A percentile compares a stretch with the other conserved stretches of the same genome.
Conservation (phyloP, 2,888 invertebrate species). For the Amiota communis region DNA sequence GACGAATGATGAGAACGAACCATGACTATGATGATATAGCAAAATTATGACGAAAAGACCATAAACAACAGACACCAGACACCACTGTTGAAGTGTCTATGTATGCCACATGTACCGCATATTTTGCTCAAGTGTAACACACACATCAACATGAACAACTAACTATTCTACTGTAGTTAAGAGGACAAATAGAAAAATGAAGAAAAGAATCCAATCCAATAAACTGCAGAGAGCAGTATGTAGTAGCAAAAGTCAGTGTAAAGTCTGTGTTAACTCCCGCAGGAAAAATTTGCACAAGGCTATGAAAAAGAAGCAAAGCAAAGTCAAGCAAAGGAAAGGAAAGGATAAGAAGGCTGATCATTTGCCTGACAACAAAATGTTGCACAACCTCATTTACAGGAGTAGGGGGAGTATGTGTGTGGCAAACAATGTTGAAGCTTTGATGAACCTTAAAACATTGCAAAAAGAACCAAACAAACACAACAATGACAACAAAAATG, state of each 20-base stretch:
- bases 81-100: too few species aligned
- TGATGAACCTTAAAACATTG: conserved; percentile 62
- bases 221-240: background rate
- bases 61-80: conserved; percentile 59
- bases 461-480: conserved; percentile 41
- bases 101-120: conserved; percentile 12
- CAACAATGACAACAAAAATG: conserved; percentile 30
- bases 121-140: background rate
- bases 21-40: conserved; percentile 20
- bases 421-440: conserved; percentile 65
- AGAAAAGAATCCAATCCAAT: background rate
- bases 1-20: conserved; percentile 52
- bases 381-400: conserved; percentile 42
- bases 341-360: background rate
- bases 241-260: conserved; percentile 23
- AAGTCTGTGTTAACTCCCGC: conserved; percentile 55
- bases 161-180: conserved; percentile 27
- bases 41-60: conserved; percentile 44
- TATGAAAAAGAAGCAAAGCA: conserved; percentile 49
- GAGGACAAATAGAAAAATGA: conserved; percentile 4
- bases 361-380: background rate
- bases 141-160: conserved; percentile 54
- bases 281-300: conserved; percentile 62
- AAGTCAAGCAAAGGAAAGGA: background rate
- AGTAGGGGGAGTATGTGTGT: conserved; percentile 50